A percentile compares a stretch with the other conserved stretches of the same genome.
Evolutionary conservation across 1,140 invertebrate genomes (phyloP).

Genomic region (Hyles vespertilio): DNA sequence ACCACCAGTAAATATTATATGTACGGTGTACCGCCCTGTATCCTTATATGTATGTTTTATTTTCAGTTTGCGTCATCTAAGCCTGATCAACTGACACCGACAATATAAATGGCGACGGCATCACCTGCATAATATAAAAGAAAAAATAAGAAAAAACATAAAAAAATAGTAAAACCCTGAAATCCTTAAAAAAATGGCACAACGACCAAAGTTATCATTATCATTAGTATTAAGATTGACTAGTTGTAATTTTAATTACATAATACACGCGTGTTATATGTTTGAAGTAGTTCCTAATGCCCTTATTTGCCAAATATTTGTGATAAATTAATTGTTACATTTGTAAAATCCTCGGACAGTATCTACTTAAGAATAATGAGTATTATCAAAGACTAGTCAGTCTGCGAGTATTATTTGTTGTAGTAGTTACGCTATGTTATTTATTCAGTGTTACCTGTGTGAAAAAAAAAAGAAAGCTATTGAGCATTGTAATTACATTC

Average conservation of each 20-base stretch:
- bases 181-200: conserved; percentile 71
- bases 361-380: conserved; percentile 2
- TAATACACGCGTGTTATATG: conserved; percentile 5
- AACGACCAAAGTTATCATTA: conserved; percentile 69
- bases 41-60: conserved; percentile 3
- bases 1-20: no score
- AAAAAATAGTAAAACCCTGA: conserved; percentile 62
- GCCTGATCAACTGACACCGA: conserved; percentile 61
- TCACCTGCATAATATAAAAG: conserved; percentile 20
- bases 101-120: conserved; percentile 52
- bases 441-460: conserved; percentile 26
- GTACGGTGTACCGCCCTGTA: no score
- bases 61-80: conserved; percentile 17
- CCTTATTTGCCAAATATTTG: conserved; percentile 13
- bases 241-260: neutral
- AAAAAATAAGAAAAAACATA: conserved; percentile 38
- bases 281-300: conserved; percentile 5
- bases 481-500: conserved; percentile 53
- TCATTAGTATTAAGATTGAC: neutral
- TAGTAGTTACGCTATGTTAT: conserved; percentile 12
- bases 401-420: conserved; percentile 14
- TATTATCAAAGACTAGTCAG: neutral
- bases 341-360: conserved; percentile 4
- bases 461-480: conserved; percentile 36
- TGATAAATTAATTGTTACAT: conserved; percentile 8